Evolutionary conservation across 1,140 invertebrate genomes (phyloP).

Genomic region (Euglossa dilemma): DNA sequence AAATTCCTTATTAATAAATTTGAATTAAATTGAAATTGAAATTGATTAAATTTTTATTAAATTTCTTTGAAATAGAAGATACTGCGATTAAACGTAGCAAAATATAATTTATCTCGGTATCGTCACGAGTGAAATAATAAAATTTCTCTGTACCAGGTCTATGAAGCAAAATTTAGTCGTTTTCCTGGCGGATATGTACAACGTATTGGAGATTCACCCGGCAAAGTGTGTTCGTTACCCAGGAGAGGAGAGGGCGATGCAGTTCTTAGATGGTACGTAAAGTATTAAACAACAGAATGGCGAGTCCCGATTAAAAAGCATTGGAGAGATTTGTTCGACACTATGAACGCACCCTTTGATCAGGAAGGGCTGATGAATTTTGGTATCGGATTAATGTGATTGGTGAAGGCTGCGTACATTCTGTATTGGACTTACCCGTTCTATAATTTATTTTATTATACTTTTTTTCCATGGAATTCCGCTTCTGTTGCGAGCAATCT

Average conservation of each 20-base stretch:
- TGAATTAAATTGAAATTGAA: no score
- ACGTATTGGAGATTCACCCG: conserved; percentile 96
- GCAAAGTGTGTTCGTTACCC: conserved; percentile 93
- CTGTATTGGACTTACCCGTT: conserved; percentile 71
- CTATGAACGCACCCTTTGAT: conserved; percentile 53
- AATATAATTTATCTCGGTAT: background rate
- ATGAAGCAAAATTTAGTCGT: conserved; percentile 97
- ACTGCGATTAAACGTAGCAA: background rate
- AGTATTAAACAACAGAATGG: conserved; percentile 5
- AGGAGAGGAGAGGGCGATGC: conserved; percentile 82
- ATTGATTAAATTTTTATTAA: no score
- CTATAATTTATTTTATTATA: conserved; percentile 75
- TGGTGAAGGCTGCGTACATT: conserved; percentile 75
- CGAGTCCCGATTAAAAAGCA: conserved; percentile 33
- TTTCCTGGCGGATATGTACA: conserved; percentile 97
- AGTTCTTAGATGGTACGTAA: conserved; percentile 80
- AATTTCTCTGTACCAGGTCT: conserved; percentile 84
- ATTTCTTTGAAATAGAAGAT: no score
- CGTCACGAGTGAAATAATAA: no score
- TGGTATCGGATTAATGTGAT: conserved; percentile 75
- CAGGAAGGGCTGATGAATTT: conserved; percentile 52
- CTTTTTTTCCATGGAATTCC: conserved; percentile 73
- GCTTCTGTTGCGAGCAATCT: conserved; percentile 68
- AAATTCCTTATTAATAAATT: no score
- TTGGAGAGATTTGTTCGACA: conserved; percentile 51